Percentiles rank a stretch among this genome's conserved stretches.
Evolutionary conservation across 2,888 invertebrate species (phyloP).

Genomic region (Catocala fraxini): DNA sequence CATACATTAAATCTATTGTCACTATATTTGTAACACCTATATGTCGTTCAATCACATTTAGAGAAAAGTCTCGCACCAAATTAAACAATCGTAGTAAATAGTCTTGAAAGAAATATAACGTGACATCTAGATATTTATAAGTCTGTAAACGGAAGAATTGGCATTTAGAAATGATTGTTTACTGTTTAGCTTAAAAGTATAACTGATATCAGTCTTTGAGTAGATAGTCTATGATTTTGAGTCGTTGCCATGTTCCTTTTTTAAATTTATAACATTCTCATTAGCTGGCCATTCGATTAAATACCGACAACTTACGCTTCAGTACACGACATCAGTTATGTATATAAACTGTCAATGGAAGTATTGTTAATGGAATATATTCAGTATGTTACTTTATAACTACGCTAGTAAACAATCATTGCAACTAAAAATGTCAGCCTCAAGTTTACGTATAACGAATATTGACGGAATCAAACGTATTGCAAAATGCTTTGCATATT

Average conservation of each 20-base stretch:
- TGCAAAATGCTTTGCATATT: constrained; percentile 40
- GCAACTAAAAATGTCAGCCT: constrained; percentile 30
- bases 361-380: constrained; percentile 37
- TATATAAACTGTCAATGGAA: constrained; percentile 35
- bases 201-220: constrained; percentile 45
- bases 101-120: constrained; percentile 36
- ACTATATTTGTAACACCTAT: constrained; percentile 58
- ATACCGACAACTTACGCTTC: background rate
- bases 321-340: constrained; percentile 27
- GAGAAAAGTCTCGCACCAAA: constrained; percentile 46
- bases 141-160: constrained; percentile 39
- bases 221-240: constrained; percentile 13
- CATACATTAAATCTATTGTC: constrained; percentile 57
- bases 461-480: constrained; percentile 48
- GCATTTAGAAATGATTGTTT: constrained; percentile 38
- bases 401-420: constrained; percentile 33
- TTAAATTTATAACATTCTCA: background rate
- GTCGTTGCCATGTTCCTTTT: background rate
- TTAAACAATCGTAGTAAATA: constrained; percentile 34
- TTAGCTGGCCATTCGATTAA: constrained; percentile 1
- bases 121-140: constrained; percentile 38
- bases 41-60: constrained; percentile 55
- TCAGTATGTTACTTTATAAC: constrained; percentile 9
- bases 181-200: constrained; percentile 17
- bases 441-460: constrained; percentile 49